Evolutionary conservation across 2,797 vertebrate species (phyloP).

Genomic region (Chelon labrosus): DNA sequence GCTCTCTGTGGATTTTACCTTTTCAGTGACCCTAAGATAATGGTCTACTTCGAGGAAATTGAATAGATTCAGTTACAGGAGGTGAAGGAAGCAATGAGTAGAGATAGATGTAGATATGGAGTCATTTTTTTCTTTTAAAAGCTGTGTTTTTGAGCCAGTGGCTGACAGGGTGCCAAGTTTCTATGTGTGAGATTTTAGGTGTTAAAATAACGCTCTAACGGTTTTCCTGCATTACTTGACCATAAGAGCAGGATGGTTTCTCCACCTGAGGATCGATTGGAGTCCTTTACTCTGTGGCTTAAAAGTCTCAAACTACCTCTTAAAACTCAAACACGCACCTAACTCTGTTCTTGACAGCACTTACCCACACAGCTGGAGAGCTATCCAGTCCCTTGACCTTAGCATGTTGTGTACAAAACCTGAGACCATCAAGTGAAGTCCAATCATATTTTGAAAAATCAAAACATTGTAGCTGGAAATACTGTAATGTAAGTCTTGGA

Average conservation of each 20-base stretch:
- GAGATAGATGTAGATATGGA: slow-evolving; percentile 12
- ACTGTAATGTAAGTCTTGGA: neutral
- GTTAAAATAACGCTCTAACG: slow-evolving; percentile 29
- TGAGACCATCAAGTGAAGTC: slow-evolving; percentile 10
- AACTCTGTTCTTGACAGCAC: slow-evolving; percentile 31
- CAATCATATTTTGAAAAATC: slow-evolving; percentile 6
- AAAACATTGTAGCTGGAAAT: neutral
- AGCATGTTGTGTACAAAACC: slow-evolving; percentile 32
- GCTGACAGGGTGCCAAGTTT: slow-evolving; percentile 35
- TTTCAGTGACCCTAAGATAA: slow-evolving; percentile 21
- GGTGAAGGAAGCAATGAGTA: slow-evolving; percentile 23
- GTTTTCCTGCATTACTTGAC: slow-evolving; percentile 28
- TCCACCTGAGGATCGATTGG: slow-evolving; percentile 53
- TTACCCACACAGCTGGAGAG: slow-evolving; percentile 64
- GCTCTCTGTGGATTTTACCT: slow-evolving; percentile 34
- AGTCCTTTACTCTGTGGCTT: slow-evolving; percentile 59
- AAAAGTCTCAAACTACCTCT: slow-evolving; percentile 57
- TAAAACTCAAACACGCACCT: slow-evolving; percentile 20
- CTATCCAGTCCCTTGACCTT: slow-evolving; percentile 32
- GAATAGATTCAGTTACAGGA: slow-evolving; percentile 50
- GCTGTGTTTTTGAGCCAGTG: slow-evolving; percentile 22
- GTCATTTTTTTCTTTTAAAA: slow-evolving; percentile 51
- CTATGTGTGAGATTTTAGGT: slow-evolving; percentile 10
- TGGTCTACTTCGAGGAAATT: slow-evolving; percentile 30
- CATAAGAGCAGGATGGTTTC: slow-evolving; percentile 39